Evolutionary conservation across 92 coral and sea anemone genomes (phyloP).

Genomic region (Umimayanthus kanabou): DNA sequence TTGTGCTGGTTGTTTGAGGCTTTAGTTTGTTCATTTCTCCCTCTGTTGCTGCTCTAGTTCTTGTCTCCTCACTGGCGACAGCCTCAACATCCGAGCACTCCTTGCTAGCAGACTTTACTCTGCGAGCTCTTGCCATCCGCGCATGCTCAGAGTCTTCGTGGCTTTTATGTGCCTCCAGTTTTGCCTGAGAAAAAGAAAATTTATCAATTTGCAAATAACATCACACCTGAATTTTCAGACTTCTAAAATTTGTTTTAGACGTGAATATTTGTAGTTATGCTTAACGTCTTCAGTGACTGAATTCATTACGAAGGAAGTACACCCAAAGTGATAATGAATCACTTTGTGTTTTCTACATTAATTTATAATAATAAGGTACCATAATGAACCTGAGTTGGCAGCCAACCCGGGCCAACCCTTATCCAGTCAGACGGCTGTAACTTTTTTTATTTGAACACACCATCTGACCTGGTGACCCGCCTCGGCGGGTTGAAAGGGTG

Average conservation of each 20-base stretch:
- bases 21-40: conserved; percentile 2
- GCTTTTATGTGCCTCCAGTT: conserved; percentile 71
- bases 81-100: conserved; percentile 26
- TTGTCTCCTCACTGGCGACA: neutral
- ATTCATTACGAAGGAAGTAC: too few relatives aligned
- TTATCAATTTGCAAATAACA: neutral
- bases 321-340: too few relatives aligned
- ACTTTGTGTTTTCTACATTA: too few relatives aligned
- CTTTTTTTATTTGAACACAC: too few relatives aligned
- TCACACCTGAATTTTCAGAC: neutral
- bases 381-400: too few relatives aligned
- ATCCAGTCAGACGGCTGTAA: too few relatives aligned
- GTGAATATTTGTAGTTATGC: too few relatives aligned
- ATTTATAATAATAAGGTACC: too few relatives aligned
- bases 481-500: too few relatives aligned
- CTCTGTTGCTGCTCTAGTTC: neutral
- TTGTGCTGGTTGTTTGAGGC: neutral
- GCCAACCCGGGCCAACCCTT: too few relatives aligned
- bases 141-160: conserved; percentile 89
- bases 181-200: conserved; percentile 59
- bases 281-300: too few relatives aligned
- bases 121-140: conserved; percentile 54
- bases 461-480: too few relatives aligned
- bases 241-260: neutral
- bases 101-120: conserved; percentile 24